Percentiles rank a stretch among this genome's conserved stretches.
Conservation (phyloP, 2,113 vertebrate species). For the Festucalex cinctus region DNA sequence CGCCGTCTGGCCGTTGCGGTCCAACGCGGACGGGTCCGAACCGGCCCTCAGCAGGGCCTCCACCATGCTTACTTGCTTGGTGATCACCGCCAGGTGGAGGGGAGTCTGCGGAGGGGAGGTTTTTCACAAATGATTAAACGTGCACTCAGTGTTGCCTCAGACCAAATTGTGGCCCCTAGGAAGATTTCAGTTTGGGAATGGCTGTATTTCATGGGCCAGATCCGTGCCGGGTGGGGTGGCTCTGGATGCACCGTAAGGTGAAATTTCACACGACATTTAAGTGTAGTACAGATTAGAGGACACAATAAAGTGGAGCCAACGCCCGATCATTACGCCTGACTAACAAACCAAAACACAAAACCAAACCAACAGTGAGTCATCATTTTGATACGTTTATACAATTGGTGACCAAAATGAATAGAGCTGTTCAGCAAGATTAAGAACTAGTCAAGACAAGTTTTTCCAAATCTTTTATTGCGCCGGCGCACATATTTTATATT, state of each 20-base stretch:
- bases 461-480: too few relatives aligned
- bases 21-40: slow-evolving; percentile 76
- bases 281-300: background rate
- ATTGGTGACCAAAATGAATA: too few relatives aligned
- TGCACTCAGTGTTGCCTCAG: background rate
- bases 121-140: background rate
- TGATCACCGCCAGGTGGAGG: slow-evolving; percentile 86
- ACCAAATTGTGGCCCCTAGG: too few relatives aligned
- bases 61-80: slow-evolving; percentile 74
- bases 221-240: too few relatives aligned
- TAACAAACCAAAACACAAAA: background rate
- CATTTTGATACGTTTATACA: background rate
- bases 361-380: background rate
- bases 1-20: slow-evolving; percentile 82
- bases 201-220: too few relatives aligned
- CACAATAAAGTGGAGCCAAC: background rate
- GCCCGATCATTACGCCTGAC: background rate
- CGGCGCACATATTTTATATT: too few relatives aligned
- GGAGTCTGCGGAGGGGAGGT: slow-evolving; percentile 74
- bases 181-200: too few relatives aligned
- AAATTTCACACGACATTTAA: too few relatives aligned
- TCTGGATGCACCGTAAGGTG: too few relatives aligned
- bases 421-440: too few relatives aligned
- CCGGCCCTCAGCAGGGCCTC: slow-evolving; percentile 68
- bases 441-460: too few relatives aligned